A percentile compares a stretch with the other conserved stretches of the same genome.
These are phyloP conservation scores for Dendrocincla fuliginosa DNA, from an alignment of 2,797 vertebrate species.

Conservation along the genomic window DNA sequence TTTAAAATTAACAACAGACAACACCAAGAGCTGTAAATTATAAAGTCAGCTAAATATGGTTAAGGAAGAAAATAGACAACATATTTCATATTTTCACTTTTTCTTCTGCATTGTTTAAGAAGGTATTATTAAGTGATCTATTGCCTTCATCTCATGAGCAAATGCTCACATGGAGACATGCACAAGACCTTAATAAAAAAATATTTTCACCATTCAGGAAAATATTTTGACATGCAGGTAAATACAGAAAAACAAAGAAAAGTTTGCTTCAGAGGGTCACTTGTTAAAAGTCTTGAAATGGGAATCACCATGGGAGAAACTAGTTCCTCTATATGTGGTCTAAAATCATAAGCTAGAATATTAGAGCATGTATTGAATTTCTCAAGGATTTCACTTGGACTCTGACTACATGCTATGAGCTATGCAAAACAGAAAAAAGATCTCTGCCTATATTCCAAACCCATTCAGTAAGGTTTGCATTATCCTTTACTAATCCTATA, in stretches of 20 bases:
- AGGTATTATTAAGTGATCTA: not conserved
- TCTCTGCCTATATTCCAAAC: not conserved
- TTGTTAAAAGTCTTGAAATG: not conserved
- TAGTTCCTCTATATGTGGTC: rapidly evolving
- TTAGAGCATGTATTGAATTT: not conserved
- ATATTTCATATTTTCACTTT: not conserved
- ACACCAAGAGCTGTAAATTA: not conserved
- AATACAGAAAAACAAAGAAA: not conserved
- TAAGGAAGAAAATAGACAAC: not conserved
- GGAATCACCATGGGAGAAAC: not conserved
- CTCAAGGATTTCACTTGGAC: not conserved
- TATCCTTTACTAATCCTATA: rapidly evolving
- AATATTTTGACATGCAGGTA: not conserved
- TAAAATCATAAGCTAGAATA: not conserved
- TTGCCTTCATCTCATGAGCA: not conserved
- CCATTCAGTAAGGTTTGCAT: not conserved
- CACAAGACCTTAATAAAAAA: not conserved
- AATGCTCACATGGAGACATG: not conserved
- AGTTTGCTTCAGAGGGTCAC: not conserved
- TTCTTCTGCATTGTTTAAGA: not conserved
- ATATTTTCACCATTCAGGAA: not conserved
- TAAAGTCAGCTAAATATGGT: not conserved
- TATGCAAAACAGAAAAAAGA: not conserved
- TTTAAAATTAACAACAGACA: not conserved
- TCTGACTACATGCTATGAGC: not conserved